A percentile compares a stretch with the other conserved stretches of the same genome.
phyloP scores from a whole-genome alignment of 1,140 invertebrate genomes.

The Andrena cerasifolii region DNA sequence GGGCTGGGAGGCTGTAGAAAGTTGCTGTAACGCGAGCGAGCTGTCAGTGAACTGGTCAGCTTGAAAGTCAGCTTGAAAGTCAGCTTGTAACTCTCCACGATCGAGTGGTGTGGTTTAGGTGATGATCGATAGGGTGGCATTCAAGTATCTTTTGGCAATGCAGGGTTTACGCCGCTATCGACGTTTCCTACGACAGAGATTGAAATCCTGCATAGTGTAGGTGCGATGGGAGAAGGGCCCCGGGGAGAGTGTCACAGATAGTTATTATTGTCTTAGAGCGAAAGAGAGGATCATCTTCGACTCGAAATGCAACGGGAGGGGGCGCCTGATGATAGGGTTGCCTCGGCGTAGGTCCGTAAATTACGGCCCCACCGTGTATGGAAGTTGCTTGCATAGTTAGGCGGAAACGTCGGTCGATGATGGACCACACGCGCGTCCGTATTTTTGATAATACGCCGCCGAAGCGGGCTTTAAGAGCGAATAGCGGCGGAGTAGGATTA shows the following conservation, averaged over 20 bases:
- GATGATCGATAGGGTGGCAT: not conserved
- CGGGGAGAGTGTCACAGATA: not conserved
- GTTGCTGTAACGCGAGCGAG: not conserved
- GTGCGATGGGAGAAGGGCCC: not conserved
- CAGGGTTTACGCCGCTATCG: too few relatives aligned
- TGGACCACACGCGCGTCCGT: constrained; percentile 31
- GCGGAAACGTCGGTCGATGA: constrained; percentile 17
- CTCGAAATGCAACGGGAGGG: constrained; percentile 41
- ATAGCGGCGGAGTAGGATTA: constrained; percentile 25
- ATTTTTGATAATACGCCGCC: constrained; percentile 4
- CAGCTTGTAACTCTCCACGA: not conserved
- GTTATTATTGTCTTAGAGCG: constrained; percentile 25
- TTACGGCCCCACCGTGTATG: constrained; percentile 39
- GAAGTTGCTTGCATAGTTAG: constrained; percentile 35
- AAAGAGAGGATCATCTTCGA: constrained; percentile 27
- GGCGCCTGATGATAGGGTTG: constrained; percentile 38
- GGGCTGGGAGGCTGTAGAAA: not conserved
- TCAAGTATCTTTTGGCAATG: not conserved
- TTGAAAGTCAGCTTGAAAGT: not conserved
- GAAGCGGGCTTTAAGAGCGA: not conserved
- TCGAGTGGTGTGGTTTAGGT: not conserved
- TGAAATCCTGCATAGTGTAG: not conserved
- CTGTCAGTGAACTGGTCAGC: not conserved
- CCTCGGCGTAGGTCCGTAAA: constrained; percentile 34
- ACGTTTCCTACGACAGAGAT: not conserved